Conservation (phyloP, 2,888 invertebrate genomes). For the Callimorpha dominula region DNA sequence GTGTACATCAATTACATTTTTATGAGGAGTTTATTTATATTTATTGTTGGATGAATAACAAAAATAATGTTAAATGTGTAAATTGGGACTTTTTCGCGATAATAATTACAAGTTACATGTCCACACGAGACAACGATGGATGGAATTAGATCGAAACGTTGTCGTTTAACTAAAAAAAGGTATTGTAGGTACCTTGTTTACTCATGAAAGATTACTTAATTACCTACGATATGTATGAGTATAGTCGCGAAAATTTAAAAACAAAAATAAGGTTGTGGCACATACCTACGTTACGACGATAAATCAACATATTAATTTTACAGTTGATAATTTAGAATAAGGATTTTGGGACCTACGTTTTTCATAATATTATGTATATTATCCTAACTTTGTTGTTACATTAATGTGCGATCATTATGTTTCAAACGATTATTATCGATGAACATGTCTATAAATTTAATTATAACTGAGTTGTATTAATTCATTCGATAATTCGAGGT, state of each 20-base stretch:
- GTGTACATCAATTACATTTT: neutral
- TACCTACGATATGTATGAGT: no score
- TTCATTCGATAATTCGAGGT: constrained; percentile 39
- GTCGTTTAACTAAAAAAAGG: no score
- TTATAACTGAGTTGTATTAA: constrained; percentile 38
- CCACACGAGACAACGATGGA: no score
- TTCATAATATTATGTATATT: neutral
- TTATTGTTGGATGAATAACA: neutral
- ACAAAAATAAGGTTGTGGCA: neutral
- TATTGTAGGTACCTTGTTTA: no score
- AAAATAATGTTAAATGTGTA: no score
- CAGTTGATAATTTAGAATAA: neutral
- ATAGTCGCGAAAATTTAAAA: no score
- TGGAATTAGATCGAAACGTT: no score
- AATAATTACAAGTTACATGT: no score
- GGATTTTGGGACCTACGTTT: neutral
- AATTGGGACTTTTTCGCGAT: no score
- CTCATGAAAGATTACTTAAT: no score
- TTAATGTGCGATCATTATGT: neutral
- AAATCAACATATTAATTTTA: no score
- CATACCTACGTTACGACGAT: no score
- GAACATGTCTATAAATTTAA: constrained; percentile 35
- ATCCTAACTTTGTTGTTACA: neutral
- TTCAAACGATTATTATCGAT: constrained; percentile 31
- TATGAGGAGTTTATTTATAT: neutral